Evolutionary conservation across 2,888 invertebrate species (phyloP), one percentile per base, ranked within the genome.

Genomic region (Agonopterix arenella): DNA sequence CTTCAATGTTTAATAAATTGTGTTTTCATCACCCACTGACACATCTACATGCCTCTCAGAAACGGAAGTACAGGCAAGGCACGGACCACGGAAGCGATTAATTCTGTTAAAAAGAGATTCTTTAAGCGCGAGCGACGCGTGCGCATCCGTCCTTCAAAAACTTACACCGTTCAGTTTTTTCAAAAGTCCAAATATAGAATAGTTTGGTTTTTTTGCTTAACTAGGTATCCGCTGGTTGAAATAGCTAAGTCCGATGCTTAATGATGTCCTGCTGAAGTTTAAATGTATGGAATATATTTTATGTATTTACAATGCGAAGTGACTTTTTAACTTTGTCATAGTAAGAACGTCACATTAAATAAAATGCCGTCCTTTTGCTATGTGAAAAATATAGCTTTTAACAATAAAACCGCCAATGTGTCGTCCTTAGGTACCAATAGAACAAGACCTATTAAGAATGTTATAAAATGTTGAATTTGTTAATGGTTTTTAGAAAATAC

Each of bases 11-110:
- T 18, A 18, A 18, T 18, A 18, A 18, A 18, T 18, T 18, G 18
- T 18, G 18, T 18, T 18, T 18, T 28, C 28, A 5, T 28, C 28
- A 28, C 28, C 28, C 7, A 28, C 5, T 28, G 28, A 28, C 28
- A 28, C 28, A 7, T 28, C 28, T 28, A 28, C 28, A 7, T 28
- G 28, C 28, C 28, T 28, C 28, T 28, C 28, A 28, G 45, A 50
- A 50, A 48, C 48, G 48, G 48, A 51, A 53, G 38, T 44, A 40
- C 48, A 48, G 44, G 43, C 44, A 44, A 42, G 36, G 36, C 40
- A 53, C 56, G 59, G 53, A 64, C 61, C 62, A 68, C 69, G 80
- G 80, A 80, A 80, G 64, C 80, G 71, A 80, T 80, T 80, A 78
- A 80, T 80, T 79, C 76, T 5, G 28, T 77, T 72, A 69, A 76